Evolutionary conservation across 92 coral and sea anemone species (phyloP), one percentile per base, ranked within the genome.

Genomic region (Heliopora coerulea): DNA sequence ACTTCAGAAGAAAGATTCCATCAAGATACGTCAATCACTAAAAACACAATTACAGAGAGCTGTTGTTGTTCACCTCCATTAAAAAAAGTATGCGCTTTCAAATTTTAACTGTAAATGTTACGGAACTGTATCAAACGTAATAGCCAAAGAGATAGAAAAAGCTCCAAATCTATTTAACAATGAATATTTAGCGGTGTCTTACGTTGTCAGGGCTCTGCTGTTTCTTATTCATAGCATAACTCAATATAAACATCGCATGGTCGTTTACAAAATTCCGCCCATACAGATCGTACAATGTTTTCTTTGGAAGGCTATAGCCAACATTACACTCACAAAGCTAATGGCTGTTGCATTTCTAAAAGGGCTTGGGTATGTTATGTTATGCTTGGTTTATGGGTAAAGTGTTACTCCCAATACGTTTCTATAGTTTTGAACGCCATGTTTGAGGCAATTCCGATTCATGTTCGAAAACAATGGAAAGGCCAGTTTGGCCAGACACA

Each of bases 281-380:
- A 48, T n/a, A 50, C 76, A 69, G 30, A 14, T 69, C 52, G 46
- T 35, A 26, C 21, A 30, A 69, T 69, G 50, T 69, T 69, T 69
- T 69, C 52, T 50, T 69, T 28, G 49, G 42, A 66, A 44, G 56
- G 35, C 20, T 24, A 66, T 23, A 44, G 25, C 40, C 1, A 69
- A 21, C 76, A 18, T 4, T 37, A 68, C 27, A 69, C 50, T 34
- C 56, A 20, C 49, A 15, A 32, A 30, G 21, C 39, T 69, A 69
- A 69, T 48, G 52, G 49, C 76, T n/a, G n/a, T n/a, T n/a, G n/a
- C n/a, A n/a, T n/a, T n/a, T n/a, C n/a, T n/a, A n/a, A n/a, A n/a
- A n/a, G n/a, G n/a, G n/a, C n/a, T n/a, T n/a, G n/a, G n/a, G n/a
- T n/a, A n/a, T n/a, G n/a, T n/a, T n/a, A n/a, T n/a, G n/a, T n/a